Percentiles rank a stretch among this genome's conserved stretches.
Conservation (phyloP, 2,797 vertebrate genomes). For the Acanthis flammea region DNA sequence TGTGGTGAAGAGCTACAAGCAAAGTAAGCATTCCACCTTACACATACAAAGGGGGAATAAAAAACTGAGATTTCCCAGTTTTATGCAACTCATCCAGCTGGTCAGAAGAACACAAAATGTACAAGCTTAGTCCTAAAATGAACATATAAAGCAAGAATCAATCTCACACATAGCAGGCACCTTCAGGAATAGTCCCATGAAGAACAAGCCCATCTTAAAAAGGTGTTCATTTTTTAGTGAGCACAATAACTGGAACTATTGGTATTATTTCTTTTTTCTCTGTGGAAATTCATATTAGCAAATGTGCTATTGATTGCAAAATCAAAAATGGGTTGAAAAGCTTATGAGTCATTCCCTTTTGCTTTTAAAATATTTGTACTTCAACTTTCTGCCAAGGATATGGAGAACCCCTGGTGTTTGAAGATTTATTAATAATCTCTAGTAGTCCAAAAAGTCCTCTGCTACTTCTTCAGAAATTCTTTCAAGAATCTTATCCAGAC, state of each 20-base stretch:
- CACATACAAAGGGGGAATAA: background rate
- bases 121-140: background rate
- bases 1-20: background rate
- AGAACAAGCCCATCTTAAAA: background rate
- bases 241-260: background rate
- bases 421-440: slow-evolving; percentile 9
- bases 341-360: background rate
- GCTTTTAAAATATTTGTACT: background rate
- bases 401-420: background rate
- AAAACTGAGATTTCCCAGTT: background rate
- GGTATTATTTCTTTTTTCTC: background rate
- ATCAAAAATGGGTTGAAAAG: background rate
- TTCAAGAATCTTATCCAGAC: background rate
- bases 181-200: background rate
- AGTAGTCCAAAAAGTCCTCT: background rate
- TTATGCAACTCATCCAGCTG: background rate
- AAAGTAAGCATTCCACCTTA: background rate
- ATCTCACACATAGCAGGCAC: background rate
- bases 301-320: background rate
- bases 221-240: background rate
- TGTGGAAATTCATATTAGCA: background rate
- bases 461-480: background rate
- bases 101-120: background rate
- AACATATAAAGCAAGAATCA: background rate
- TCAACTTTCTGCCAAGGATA: background rate